Percentiles rank a stretch among this genome's conserved stretches.
Evolutionary conservation across 2,113 vertebrate genomes (phyloP).

Genomic region (Gyps fulvus): DNA sequence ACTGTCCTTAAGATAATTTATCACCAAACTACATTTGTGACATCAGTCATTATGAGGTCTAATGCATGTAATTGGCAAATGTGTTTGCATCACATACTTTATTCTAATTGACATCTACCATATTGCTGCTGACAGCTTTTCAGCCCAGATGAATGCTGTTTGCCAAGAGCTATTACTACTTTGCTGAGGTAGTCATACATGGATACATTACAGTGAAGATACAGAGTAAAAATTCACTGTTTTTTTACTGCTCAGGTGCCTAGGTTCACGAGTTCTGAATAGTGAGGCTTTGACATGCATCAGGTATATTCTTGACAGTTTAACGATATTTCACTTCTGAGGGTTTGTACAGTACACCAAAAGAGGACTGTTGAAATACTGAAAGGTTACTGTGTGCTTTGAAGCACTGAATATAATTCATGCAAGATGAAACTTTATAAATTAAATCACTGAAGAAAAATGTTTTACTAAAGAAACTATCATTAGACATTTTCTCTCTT

Average conservation of each 20-base stretch:
- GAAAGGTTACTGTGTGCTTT: neutral
- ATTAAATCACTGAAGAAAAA: conserved; percentile 26
- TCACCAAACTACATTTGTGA: conserved; percentile 60
- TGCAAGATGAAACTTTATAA: neutral
- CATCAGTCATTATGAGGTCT: conserved; percentile 68
- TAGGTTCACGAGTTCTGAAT: conserved; percentile 2
- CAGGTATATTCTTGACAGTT: neutral
- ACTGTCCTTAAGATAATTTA: conserved; percentile 66
- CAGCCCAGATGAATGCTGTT: conserved; percentile 60
- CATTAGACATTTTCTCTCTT: neutral
- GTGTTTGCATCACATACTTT: conserved; percentile 63
- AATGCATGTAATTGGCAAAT: conserved; percentile 70
- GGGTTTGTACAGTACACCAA: neutral
- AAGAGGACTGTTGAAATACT: neutral
- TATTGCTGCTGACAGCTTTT: conserved; percentile 68
- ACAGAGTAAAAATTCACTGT: neutral
- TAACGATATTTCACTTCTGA: neutral
- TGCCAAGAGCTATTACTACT: conserved; percentile 59
- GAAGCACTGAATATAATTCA: neutral
- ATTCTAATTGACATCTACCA: conserved; percentile 67
- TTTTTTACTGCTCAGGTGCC: neutral
- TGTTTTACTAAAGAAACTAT: neutral
- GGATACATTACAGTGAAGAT: neutral
- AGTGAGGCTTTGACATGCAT: neutral
- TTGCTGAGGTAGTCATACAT: conserved; percentile 35